These are phyloP conservation scores for Drosophila bipectinata DNA, from an alignment of 1,140 invertebrate genomes.

Conservation along the genomic window DNA sequence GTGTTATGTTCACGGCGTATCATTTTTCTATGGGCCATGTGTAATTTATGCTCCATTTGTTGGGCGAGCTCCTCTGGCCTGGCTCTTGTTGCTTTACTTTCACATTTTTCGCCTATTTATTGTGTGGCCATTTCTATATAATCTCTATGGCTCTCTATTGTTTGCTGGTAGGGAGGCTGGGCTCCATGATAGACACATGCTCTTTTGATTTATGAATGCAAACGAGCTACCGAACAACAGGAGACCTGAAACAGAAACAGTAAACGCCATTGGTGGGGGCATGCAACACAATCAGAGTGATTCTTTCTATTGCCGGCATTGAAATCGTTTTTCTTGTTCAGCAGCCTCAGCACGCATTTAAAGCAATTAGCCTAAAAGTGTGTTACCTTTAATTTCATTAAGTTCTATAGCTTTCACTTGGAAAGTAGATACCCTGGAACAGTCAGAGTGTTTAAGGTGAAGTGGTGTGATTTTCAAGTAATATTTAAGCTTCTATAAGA, in stretches of 20 bases:
- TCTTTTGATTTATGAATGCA: conserved; percentile 80
- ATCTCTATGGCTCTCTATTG: conserved; percentile 65
- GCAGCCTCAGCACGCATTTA: conserved; percentile 53
- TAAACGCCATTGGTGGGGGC: not conserved
- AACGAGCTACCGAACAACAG: conserved; percentile 57
- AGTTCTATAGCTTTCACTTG: not conserved
- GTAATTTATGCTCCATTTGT: conserved; percentile 80
- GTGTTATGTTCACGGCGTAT: conserved; percentile 77
- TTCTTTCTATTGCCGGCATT: conserved; percentile 17
- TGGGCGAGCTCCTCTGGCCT: conserved; percentile 12
- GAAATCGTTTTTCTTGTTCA: conserved; percentile 26
- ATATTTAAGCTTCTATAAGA: too few species aligned
- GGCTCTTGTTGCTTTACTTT: conserved; percentile 58
- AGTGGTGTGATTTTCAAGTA: not conserved
- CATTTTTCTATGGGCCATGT: conserved; percentile 80
- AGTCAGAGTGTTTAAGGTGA: not conserved
- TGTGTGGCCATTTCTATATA: conserved; percentile 75
- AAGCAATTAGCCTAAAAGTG: conserved; percentile 66
- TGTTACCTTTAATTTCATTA: conserved; percentile 66
- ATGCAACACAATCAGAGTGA: conserved; percentile 35
- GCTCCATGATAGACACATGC: conserved; percentile 73
- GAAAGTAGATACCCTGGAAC: conserved; percentile 10
- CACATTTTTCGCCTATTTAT: conserved; percentile 72
- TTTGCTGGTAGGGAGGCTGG: conserved; percentile 41
- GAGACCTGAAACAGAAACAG: conserved; percentile 4